phyloP scores from a whole-genome alignment of 1,140 invertebrate species.

The Drosophila santomea region DNA sequence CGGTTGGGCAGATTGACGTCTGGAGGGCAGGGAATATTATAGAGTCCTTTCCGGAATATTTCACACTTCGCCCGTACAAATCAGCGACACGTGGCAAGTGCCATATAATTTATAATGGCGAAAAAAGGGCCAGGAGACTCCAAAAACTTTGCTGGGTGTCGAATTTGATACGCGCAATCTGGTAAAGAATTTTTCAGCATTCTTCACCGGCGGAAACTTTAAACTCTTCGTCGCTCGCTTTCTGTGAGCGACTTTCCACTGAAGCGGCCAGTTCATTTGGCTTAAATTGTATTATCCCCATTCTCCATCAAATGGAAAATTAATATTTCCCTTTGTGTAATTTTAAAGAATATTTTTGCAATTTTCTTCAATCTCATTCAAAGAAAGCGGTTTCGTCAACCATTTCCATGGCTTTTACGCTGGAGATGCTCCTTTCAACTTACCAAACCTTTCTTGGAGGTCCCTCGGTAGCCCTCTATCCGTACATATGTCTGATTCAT shows the following conservation, averaged over 20 bases:
- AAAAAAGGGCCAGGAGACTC: constrained; percentile 38
- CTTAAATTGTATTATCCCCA: constrained; percentile 43
- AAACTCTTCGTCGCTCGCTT: constrained; percentile 15
- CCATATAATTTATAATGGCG: constrained; percentile 74
- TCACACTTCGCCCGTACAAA: constrained; percentile 76
- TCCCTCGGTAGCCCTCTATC: constrained; percentile 14
- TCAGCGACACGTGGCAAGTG: constrained; percentile 79
- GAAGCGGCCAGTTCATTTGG: constrained; percentile 49
- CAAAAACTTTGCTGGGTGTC: constrained; percentile 40
- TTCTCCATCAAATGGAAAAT: constrained; percentile 54
- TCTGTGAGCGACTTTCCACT: background rate
- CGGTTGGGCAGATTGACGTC: constrained; percentile 65
- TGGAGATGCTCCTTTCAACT: constrained; percentile 60
- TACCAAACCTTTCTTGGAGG: constrained; percentile 29
- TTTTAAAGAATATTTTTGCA: constrained; percentile 49
- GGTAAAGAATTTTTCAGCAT: constrained; percentile 34
- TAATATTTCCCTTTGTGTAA: constrained; percentile 46
- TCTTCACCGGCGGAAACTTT: constrained; percentile 20
- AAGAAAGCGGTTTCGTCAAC: constrained; percentile 38
- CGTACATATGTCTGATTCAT: constrained; percentile 58
- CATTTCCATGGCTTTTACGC: constrained; percentile 70
- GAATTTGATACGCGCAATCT: constrained; percentile 63
- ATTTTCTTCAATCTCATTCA: constrained; percentile 44
- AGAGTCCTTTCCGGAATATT: constrained; percentile 79
- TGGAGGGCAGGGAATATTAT: constrained; percentile 63